phyloP scores from a whole-genome alignment of 1,140 invertebrate genomes.

The Drosophila mayri region DNA sequence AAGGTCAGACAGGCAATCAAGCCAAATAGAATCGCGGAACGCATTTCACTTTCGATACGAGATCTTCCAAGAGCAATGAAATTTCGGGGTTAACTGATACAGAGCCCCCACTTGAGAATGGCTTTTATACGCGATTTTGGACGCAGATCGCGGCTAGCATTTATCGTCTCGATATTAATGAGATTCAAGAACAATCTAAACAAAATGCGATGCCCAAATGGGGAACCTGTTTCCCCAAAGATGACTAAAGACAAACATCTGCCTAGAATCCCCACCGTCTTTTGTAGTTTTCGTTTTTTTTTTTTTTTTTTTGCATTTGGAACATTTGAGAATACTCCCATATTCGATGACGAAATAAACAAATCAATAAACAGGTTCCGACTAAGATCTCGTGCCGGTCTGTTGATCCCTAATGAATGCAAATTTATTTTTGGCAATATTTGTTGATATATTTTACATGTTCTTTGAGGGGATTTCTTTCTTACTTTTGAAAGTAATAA shows the following conservation, averaged over 20 bases:
- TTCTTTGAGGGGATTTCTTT: slow-evolving; percentile 30
- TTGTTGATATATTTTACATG: slow-evolving; percentile 11
- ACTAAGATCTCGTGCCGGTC: slow-evolving; percentile 28
- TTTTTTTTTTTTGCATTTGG: slow-evolving; percentile 20
- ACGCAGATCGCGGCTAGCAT: slow-evolving; percentile 10
- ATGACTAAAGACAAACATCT: slow-evolving; percentile 36
- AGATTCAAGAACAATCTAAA: slow-evolving; percentile 71
- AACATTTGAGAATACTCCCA: slow-evolving; percentile 19
- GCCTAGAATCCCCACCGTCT: slow-evolving; percentile 15
- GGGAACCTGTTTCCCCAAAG: slow-evolving; percentile 25
- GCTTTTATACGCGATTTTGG: slow-evolving; percentile 44
- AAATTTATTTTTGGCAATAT: slow-evolving; percentile 26
- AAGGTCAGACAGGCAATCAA: slow-evolving; percentile 37
- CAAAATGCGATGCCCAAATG: slow-evolving; percentile 47
- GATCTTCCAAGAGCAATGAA: slow-evolving; percentile 21
- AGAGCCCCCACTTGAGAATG: background rate
- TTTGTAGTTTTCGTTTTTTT: slow-evolving; percentile 21
- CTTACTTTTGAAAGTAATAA: slow-evolving; percentile 21
- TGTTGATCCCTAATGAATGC: slow-evolving; percentile 26
- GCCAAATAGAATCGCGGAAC: slow-evolving; percentile 47
- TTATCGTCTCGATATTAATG: slow-evolving; percentile 72
- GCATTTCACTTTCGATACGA: slow-evolving; percentile 49
- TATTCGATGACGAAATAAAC: slow-evolving; percentile 37
- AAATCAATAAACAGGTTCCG: slow-evolving; percentile 32
- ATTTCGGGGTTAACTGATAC: slow-evolving; percentile 57